Base-by-base conservation (phyloP, 2,888 invertebrate species). In the Orthosia incerta region DNA sequence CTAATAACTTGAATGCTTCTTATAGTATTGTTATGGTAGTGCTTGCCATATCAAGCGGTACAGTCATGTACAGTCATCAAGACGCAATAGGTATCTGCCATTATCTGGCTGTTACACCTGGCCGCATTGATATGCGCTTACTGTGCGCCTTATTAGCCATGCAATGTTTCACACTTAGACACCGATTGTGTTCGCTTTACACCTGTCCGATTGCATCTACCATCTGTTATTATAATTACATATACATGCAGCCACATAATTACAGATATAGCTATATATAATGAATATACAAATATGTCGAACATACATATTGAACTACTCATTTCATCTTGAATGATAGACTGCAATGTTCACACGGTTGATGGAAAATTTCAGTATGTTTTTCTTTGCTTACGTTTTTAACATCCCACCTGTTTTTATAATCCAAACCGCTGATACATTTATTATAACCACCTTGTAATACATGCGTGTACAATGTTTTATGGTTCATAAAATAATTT, bases 41-140 rank as follows among this genome's bases (percentile, higher is more conserved):
- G 57, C 55, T 75, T 80, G 75, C 86, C 82, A 88, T 88, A 84
- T 86, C 83, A 85, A 81, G 75, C 76, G 83, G 76, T 84, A 87
- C 86, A 88, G 86, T 88, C 86, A 87, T 89, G 76, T 84, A 86
- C 86, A 88, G 86, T 88, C 86, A 88, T 89, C 83, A 87, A 82
- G 85, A 76, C 88, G 88, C 79, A 74, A 80, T 76, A 78, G 74
- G 82, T 86, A 72, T 39, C 84, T 79, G 72, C 85, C 75, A 91
- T 92, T 94, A 94, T 94, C 94, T 92, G 79, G 76, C 79, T 79
- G 85, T 89, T 89, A 92, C 94, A 94, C 93, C 93, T 94, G 94
- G 89, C 76, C 86, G 93, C 90, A 91, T 92, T 89, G 90, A 93
- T 92, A 93, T 92, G 93, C 91, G 88, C 89, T 90, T 86, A 85